These are phyloP conservation scores for Chondrilla cf. caribensis DNA, from an alignment of 37 sponge, comb jelly and placozoan genomes.

Conservation along the genomic window DNA sequence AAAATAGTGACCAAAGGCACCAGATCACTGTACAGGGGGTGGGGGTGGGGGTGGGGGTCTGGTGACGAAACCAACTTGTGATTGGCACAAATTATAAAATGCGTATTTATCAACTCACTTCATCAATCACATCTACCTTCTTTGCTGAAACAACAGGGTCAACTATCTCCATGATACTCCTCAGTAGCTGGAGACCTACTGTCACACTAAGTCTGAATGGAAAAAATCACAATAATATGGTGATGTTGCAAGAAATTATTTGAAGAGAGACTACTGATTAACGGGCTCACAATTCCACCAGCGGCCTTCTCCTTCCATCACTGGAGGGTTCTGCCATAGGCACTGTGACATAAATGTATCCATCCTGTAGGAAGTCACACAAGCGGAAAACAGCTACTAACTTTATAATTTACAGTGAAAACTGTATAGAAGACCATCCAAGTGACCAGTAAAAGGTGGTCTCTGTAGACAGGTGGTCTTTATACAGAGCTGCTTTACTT, in stretches of 20 bases:
- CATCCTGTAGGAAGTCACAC: conserved; percentile 54
- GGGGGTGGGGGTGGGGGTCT: no score
- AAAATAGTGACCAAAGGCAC: no score
- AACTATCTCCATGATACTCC: conserved; percentile 59
- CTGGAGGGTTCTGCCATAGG: conserved; percentile 44
- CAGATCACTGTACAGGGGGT: no score
- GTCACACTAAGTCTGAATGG: conserved; percentile 59
- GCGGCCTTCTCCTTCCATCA: conserved; percentile 41
- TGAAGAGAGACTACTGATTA: background rate
- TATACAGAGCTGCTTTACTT: no score
- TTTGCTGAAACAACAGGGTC: background rate
- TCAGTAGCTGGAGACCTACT: conserved; percentile 58
- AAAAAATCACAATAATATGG: background rate
- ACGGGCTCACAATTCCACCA: conserved; percentile 47
- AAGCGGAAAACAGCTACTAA: no score
- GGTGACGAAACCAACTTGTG: no score
- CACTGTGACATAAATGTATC: conserved; percentile 58
- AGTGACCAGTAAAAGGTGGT: no score
- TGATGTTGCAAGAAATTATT: background rate
- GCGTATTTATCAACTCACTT: no score
- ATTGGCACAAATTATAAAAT: no score
- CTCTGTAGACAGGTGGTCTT: no score
- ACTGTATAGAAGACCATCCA: no score
- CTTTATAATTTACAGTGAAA: no score
- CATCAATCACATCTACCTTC: conserved; percentile 16